Evolutionary conservation across 2,888 invertebrate species (phyloP), one percentile per base, ranked within the genome.

Genomic region (Machimus rusticus): DNA sequence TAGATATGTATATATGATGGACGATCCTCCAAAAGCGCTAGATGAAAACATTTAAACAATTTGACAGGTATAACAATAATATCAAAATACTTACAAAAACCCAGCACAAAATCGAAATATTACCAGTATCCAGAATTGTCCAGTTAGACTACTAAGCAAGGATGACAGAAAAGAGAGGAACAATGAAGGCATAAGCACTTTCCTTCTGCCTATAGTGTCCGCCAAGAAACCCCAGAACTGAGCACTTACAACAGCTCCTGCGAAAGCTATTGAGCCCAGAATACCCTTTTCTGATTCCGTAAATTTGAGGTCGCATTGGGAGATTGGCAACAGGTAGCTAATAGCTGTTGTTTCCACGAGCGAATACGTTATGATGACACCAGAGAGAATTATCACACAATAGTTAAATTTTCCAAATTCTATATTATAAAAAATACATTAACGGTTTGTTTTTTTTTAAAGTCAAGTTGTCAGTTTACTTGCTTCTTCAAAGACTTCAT

Each of bases 201-300:
- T 92, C 89, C 93, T 91, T 46, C 94, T 90, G 5, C 94, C 94
- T 87, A 91, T 92, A 1, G 93, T 93, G 89, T 94, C 94, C 0
- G 94, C 94, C 74, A 94, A 89, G 89, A 93, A 94, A 12, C 94
- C 94, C 94, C 94, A 94, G 66, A 94, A 90, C 90, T 94, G 93
- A 0, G 94, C 94, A 86, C 94, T 93, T 12, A 93, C 89, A 74
- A 94, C 93, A 89, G 94, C 94, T 89, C 93, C 93, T 74, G 91
- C 89, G 89, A 93, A 92, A 5, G 92, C 91, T 9, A 91, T 90
- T 16, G 92, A 92, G 87, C 92, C 92, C 3, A 93, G 90, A 78
- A 92, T 90, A 23, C 93, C 93, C 81, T 93, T 93, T 82, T 93
- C 91, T 74, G 90, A 89, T 31, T 93, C 92, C 23, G 91, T 91